Conservation (phyloP, 2,113 vertebrate species). For the Columbina picui region DNA sequence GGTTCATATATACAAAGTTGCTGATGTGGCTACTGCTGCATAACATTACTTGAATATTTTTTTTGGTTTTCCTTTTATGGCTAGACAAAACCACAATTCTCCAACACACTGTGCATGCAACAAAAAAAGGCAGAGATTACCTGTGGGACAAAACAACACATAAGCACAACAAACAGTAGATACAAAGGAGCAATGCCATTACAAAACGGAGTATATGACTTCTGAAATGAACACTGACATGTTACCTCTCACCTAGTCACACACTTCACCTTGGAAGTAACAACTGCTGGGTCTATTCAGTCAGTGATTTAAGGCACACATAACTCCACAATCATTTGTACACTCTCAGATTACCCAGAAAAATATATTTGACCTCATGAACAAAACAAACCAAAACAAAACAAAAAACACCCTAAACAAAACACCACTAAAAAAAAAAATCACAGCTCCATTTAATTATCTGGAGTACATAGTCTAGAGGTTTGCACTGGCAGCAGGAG, state of each 20-base stretch:
- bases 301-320: background rate
- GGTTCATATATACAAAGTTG: background rate
- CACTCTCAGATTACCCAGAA: background rate
- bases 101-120: background rate
- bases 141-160: background rate
- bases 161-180: background rate
- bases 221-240: background rate
- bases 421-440: no score
- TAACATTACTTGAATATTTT: background rate
- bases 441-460: background rate
- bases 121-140: background rate
- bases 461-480: background rate
- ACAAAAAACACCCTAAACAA: no score
- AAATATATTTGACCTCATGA: background rate
- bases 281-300: accelerated
- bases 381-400: no score
- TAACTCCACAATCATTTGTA: background rate
- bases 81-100: background rate
- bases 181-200: background rate
- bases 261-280: background rate
- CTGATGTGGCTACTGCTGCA: background rate
- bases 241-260: background rate
- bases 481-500: accelerated
- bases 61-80: background rate
- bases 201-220: background rate